These are phyloP conservation scores for Drosophila insularis DNA, from an alignment of 1,140 invertebrate genomes.

Conservation along the genomic window DNA sequence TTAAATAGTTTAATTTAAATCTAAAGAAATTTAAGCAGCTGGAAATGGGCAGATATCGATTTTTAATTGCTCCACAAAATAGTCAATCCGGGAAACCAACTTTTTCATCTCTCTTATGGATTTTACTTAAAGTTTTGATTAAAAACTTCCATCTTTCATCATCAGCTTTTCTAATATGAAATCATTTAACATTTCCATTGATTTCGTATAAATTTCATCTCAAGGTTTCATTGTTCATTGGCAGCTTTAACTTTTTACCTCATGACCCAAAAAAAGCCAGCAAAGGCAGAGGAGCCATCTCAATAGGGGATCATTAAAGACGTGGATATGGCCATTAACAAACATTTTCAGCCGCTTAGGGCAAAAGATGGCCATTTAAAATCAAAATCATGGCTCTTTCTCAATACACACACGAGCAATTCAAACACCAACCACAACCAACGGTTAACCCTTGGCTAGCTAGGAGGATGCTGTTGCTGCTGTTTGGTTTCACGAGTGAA, in stretches of 20 bases:
- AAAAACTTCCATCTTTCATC: too few species aligned
- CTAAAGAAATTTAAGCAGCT: too few species aligned
- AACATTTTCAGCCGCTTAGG: slow-evolving; percentile 25
- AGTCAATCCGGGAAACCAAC: too few species aligned
- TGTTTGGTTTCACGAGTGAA: slow-evolving; percentile 58
- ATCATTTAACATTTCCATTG: too few species aligned
- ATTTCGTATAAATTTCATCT: too few species aligned
- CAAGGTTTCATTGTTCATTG: not conserved
- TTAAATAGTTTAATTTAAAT: too few species aligned
- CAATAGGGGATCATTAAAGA: slow-evolving; percentile 11
- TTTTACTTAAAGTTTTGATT: too few species aligned
- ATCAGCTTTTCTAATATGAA: too few species aligned
- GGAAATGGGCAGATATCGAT: too few species aligned
- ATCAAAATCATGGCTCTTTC: slow-evolving; percentile 25
- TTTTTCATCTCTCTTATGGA: too few species aligned
- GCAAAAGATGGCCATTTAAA: slow-evolving; percentile 35
- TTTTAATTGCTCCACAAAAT: too few species aligned
- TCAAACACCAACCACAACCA: slow-evolving; percentile 22
- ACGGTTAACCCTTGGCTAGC: slow-evolving; percentile 1
- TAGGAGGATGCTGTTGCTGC: slow-evolving; percentile 17
- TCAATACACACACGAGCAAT: not conserved
- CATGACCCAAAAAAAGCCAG: not conserved
- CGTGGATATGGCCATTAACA: slow-evolving; percentile 42
- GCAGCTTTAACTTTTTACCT: not conserved
- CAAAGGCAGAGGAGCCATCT: not conserved